Evolutionary conservation across 2,113 vertebrate genomes (phyloP).

Genomic region (Meleagris gallopavo): DNA sequence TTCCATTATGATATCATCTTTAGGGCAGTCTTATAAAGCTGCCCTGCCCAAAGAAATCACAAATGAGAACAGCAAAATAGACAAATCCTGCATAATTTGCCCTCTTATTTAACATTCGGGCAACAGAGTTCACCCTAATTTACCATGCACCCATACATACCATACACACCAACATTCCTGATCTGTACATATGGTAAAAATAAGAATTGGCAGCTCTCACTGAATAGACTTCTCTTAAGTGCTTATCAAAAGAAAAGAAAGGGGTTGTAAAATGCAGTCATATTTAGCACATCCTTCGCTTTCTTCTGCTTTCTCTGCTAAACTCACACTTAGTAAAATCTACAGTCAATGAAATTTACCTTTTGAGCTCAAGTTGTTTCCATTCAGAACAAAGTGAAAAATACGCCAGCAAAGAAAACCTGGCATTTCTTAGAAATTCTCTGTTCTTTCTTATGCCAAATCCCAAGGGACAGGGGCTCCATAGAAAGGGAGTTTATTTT

Average conservation of each 20-base stretch:
- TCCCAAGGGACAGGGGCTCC: conserved; percentile 64
- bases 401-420: conserved; percentile 66
- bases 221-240: conserved; percentile 55
- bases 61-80: conserved; percentile 56
- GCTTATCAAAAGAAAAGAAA: conserved; percentile 67
- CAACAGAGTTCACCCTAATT: conserved; percentile 65
- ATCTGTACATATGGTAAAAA: conserved; percentile 46
- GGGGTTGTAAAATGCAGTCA: conserved; percentile 45
- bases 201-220: conserved; percentile 60
- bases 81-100: conserved; percentile 51
- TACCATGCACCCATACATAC: conserved; percentile 56
- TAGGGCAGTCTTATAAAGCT: conserved; percentile 67
- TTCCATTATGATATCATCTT: conserved; percentile 76
- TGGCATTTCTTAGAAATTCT: conserved; percentile 76
- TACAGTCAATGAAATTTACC: conserved; percentile 70
- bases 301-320: conserved; percentile 54
- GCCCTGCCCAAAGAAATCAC: conserved; percentile 61
- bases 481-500: conserved; percentile 78
- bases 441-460: conserved; percentile 75
- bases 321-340: conserved; percentile 74
- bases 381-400: conserved; percentile 75
- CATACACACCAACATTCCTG: conserved; percentile 32
- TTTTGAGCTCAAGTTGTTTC: conserved; percentile 76
- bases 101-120: conserved; percentile 69
- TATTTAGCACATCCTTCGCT: conserved; percentile 16